phyloP scores from a whole-genome alignment of 2,888 invertebrate species.

The Clitarchus hookeri region DNA sequence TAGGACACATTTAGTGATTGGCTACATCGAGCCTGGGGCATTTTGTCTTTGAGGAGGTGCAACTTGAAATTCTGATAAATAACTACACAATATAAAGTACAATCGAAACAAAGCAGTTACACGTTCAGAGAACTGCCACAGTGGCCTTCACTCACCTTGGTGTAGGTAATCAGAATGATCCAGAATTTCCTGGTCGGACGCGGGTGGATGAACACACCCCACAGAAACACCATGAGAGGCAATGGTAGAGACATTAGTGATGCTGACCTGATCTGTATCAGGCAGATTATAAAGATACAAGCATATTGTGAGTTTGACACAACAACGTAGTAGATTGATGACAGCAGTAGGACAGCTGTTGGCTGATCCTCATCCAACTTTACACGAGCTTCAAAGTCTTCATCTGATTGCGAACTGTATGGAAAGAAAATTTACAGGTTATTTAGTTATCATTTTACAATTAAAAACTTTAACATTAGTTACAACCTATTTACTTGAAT shows the following conservation, averaged over 20 bases:
- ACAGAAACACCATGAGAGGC: neutral
- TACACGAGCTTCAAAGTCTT: neutral
- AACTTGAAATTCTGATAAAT: too few relatives aligned
- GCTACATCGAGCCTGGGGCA: too few relatives aligned
- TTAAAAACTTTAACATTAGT: too few relatives aligned
- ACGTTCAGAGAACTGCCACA: too few relatives aligned
- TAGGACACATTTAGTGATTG: too few relatives aligned
- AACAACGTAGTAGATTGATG: neutral
- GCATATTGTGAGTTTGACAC: neutral
- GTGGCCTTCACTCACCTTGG: neutral
- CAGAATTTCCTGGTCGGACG: neutral
- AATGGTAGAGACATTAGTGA: neutral
- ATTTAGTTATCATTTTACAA: too few relatives aligned
- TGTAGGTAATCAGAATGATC: neutral
- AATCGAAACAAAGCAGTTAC: too few relatives aligned
- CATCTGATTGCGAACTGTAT: neutral
- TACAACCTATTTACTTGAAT: too few relatives aligned
- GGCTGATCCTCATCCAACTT: neutral
- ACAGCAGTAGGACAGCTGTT: neutral
- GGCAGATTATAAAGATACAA: neutral
- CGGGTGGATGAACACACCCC: neutral
- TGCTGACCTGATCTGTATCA: slow-evolving; percentile 7
- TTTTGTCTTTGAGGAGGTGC: too few relatives aligned
- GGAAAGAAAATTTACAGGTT: too few relatives aligned
- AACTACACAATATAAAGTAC: too few relatives aligned